These are phyloP conservation scores for Thomomys bottae DNA, from an alignment of 2,113 vertebrate genomes.

Conservation along the genomic window DNA sequence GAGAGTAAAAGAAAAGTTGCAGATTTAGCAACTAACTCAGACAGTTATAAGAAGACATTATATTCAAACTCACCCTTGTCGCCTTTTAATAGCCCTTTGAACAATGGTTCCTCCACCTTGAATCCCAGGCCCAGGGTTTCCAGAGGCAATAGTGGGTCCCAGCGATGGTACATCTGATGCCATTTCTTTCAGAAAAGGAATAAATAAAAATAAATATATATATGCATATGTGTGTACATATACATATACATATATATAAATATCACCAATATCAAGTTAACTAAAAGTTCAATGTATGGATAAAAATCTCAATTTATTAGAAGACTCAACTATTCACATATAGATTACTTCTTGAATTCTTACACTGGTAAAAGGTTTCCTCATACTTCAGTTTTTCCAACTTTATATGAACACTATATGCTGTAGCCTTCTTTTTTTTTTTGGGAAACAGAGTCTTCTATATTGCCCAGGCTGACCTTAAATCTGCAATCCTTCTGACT, in stretches of 20 bases:
- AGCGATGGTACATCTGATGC: slow-evolving; percentile 89
- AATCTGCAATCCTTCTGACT: not conserved
- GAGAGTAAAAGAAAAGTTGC: not conserved
- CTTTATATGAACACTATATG: not conserved
- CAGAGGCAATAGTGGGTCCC: slow-evolving; percentile 86
- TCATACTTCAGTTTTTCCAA: not conserved
- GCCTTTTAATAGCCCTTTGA: slow-evolving; percentile 91
- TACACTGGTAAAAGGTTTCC: not conserved
- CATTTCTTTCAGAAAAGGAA: slow-evolving; percentile 87
- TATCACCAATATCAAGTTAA: not conserved
- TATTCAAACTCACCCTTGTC: slow-evolving; percentile 88
- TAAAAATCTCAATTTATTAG: slow-evolving; percentile 18
- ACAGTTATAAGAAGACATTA: not conserved
- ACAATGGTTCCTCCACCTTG: slow-evolving; percentile 84
- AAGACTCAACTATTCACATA: slow-evolving; percentile 3
- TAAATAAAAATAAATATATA: not conserved
- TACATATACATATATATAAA: too few species aligned
- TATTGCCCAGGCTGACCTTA: not conserved
- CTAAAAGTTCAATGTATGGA: slow-evolving; percentile 1
- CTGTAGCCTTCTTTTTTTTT: not conserved
- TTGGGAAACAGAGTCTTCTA: not conserved
- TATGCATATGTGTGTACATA: too few species aligned
- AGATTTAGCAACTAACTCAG: slow-evolving; percentile 47
- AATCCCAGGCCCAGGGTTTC: slow-evolving; percentile 79
- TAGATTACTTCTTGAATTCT: slow-evolving; percentile 6